Evolutionary conservation across 30 jellyfish, hydroid and myxozoan species (phyloP), one percentile per base, ranked within the genome.

Genomic region (Aurelia aurita complex sp. Pacific): DNA sequence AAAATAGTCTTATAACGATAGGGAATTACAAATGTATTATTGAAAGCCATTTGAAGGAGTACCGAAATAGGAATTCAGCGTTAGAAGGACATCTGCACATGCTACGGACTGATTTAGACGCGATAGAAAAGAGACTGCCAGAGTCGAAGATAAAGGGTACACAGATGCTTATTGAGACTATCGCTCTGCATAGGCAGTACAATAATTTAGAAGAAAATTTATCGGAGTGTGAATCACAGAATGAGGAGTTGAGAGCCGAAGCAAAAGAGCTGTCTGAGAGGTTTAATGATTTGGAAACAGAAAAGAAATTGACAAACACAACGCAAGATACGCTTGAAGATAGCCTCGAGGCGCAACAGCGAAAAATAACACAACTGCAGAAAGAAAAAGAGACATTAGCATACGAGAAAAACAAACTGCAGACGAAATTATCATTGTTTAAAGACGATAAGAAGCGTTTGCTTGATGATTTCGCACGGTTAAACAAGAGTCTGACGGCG

Each of bases 371-470:
- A 16, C 96, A 87, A 67, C 72, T 95, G 70, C 95, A 86, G 46
- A 86, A 87, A 50, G 99, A 95, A 74, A 87, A 80, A 51, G 98
- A 95, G 69, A 65, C 94, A 4, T 57, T 95, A 65, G 89, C 94
- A 4, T 88, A 90, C 76, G 99, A 95, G 82, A 85, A 82, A 71
- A 79, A 83, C 68, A 88, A 91, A 57, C 79, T 95, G 43, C 96
- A 86, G 43, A 85, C 97, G 29, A 95, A 95, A 69, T 55, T 95
- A 19, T 82, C 96, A n/a, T 64, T 95, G 82, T 87, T 81, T 65
- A 89, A 89, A 50, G 97, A 87, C 40, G 99, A 95, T 72, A 95
- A 85, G 71, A 95, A 86, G 68, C 97, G 99, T 40, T n/a, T 95
- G 57, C 73, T 95, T 75, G 99, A 95, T 52, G 99, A 95, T 66